A percentile compares a stretch with the other conserved stretches of the same genome.
These are phyloP conservation scores for Delichon dasypus DNA, from an alignment of 2,797 vertebrate species.

Conservation along the genomic window DNA sequence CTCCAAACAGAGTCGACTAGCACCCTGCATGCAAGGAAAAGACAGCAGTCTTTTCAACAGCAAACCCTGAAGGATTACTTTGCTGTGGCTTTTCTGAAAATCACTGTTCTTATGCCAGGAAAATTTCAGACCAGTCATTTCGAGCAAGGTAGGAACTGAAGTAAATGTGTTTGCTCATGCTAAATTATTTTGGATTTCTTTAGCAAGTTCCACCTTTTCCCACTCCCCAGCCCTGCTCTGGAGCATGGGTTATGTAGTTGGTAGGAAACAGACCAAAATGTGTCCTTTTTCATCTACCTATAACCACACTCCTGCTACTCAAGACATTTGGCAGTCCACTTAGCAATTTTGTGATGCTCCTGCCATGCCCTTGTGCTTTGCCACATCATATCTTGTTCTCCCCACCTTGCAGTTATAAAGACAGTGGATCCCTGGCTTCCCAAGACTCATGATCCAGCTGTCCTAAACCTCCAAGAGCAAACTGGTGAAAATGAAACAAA, in stretches of 20 bases:
- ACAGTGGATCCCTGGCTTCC: background rate
- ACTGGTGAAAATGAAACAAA: background rate
- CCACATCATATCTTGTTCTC: background rate
- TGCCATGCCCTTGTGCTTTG: background rate
- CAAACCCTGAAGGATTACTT: background rate
- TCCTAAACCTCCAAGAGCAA: background rate
- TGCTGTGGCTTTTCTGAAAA: background rate
- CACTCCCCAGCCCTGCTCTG: background rate
- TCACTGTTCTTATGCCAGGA: background rate
- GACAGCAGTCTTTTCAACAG: background rate
- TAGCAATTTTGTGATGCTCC: background rate
- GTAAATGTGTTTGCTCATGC: background rate
- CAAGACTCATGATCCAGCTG: background rate
- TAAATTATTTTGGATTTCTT: background rate
- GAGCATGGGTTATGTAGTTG: background rate
- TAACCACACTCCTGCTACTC: background rate
- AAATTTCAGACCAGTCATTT: background rate
- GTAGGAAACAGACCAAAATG: background rate
- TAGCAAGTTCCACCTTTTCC: background rate
- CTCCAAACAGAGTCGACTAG: background rate
- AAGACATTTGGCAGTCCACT: background rate
- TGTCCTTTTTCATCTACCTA: background rate
- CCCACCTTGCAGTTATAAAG: background rate
- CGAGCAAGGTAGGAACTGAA: background rate
- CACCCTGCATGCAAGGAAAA: background rate